These are phyloP conservation scores for Ptiloglossa arizonensis DNA, from an alignment of 1,140 invertebrate species.

Conservation along the genomic window DNA sequence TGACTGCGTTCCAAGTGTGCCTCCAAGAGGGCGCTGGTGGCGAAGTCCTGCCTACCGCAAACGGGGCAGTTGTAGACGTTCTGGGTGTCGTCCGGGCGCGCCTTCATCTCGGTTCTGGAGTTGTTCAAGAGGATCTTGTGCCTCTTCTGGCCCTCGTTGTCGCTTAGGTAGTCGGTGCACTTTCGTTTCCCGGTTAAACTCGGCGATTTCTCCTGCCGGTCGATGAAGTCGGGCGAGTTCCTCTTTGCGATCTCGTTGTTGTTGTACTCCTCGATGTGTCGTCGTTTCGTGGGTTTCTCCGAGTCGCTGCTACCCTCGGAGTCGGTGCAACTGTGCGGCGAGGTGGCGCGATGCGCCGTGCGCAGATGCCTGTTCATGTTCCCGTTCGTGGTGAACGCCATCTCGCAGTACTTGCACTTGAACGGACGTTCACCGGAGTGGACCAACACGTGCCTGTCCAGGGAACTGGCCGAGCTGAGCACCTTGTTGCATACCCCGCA, in stretches of 20 bases:
- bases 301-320: conserved; percentile 79
- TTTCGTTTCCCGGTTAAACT: conserved; percentile 64
- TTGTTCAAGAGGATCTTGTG: conserved; percentile 70
- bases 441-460: conserved; percentile 89
- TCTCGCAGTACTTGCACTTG: conserved; percentile 89
- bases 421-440: conserved; percentile 90
- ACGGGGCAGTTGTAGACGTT: conserved; percentile 80
- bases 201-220: conserved; percentile 24
- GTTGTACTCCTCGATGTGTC: conserved; percentile 79
- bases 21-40: conserved; percentile 83
- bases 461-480: conserved; percentile 89
- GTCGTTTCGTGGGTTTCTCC: conserved; percentile 78
- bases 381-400: conserved; percentile 93
- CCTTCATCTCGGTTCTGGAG: conserved; percentile 51
- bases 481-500: conserved; percentile 82
- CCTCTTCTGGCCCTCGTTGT: conserved; percentile 61
- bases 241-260: conserved; percentile 78
- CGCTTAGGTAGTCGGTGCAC: conserved; percentile 58
- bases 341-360: conserved; percentile 82
- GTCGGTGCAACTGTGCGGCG: conserved; percentile 73
- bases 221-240: conserved; percentile 67
- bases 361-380: conserved; percentile 94
- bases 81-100: conserved; percentile 21
- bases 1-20: conserved; percentile 88
- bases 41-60: conserved; percentile 85